phyloP scores from a whole-genome alignment of 2,888 invertebrate species.

The Spilarctia lutea region DNA sequence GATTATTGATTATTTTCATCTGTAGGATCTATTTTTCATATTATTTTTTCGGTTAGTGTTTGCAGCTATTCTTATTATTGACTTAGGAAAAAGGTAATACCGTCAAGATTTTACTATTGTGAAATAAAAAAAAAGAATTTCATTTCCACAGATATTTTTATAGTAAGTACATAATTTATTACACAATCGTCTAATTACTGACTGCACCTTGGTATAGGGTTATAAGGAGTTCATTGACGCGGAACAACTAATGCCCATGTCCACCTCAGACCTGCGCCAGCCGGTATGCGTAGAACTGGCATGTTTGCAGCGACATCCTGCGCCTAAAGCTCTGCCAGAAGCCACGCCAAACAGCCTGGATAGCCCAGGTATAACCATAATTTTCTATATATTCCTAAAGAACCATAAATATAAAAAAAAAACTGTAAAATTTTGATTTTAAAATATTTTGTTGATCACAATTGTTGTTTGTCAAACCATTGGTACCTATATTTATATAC shows the following conservation, averaged over 20 bases:
- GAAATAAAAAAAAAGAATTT: constrained; percentile 4
- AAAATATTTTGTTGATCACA: constrained; percentile 46
- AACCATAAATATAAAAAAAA: constrained; percentile 23
- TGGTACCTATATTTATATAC: constrained; percentile 2
- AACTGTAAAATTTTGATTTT: not conserved
- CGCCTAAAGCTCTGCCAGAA: constrained; percentile 82
- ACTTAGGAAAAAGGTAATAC: constrained; percentile 48
- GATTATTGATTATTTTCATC: constrained; percentile 29
- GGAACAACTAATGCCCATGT: constrained; percentile 94
- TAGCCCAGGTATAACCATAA: constrained; percentile 74
- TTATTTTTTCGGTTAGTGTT: constrained; percentile 41
- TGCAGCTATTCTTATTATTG: constrained; percentile 40
- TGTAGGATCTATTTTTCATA: constrained; percentile 27
- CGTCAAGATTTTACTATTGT: constrained; percentile 15
- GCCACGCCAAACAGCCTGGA: constrained; percentile 84
- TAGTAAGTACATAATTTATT: not conserved
- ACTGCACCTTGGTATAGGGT: constrained; percentile 85
- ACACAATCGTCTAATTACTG: constrained; percentile 21
- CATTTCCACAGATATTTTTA: constrained; percentile 5
- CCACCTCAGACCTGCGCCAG: constrained; percentile 94
- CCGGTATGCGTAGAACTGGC: constrained; percentile 94
- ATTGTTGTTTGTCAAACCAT: constrained; percentile 28
- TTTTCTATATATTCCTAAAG: constrained; percentile 40
- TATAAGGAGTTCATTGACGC: constrained; percentile 97
- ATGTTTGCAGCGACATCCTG: constrained; percentile 87